A percentile compares a stretch with the other conserved stretches of the same genome.
Evolutionary conservation across 1,140 invertebrate genomes (phyloP).

Genomic region (Caenorhabditis briggsae): DNA sequence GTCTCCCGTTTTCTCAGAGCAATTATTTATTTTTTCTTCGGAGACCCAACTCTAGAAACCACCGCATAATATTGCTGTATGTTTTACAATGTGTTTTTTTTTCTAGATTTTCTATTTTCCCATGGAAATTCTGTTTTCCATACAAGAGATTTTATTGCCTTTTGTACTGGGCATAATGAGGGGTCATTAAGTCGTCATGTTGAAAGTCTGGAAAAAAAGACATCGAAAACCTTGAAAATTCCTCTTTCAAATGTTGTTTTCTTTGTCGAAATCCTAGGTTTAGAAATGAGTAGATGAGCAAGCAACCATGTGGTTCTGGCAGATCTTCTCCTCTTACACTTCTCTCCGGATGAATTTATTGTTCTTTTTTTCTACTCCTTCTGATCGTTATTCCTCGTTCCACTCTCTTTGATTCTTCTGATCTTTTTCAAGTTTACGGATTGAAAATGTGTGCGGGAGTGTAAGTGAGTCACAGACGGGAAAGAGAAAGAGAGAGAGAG

Average conservation of each 20-base stretch:
- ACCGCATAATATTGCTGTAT: neutral
- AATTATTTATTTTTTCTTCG: neutral
- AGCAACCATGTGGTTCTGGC: slow-evolving; percentile 11
- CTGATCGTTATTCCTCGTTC: slow-evolving; percentile 9
- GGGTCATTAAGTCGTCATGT: slow-evolving; percentile 39
- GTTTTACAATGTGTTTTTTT: slow-evolving; percentile 13
- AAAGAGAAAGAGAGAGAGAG: neutral
- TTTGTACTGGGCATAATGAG: neutral
- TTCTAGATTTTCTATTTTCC: neutral
- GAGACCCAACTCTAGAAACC: neutral
- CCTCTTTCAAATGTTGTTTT: slow-evolving; percentile 17
- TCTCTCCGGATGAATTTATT: neutral
- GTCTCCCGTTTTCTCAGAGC: neutral
- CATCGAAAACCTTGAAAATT: slow-evolving; percentile 20
- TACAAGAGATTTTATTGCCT: neutral
- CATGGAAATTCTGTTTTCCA: neutral
- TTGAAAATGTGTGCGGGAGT: slow-evolving; percentile 6
- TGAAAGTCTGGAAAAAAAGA: neutral
- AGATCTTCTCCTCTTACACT: neutral
- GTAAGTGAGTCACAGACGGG: neutral
- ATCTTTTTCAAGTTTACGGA: neutral
- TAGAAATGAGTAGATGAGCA: neutral
- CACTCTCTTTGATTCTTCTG: neutral
- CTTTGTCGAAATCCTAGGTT: neutral
- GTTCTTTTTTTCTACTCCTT: slow-evolving; percentile 2